Conservation (phyloP, 2,113 vertebrate genomes). For the Myodes glareolus region DNA sequence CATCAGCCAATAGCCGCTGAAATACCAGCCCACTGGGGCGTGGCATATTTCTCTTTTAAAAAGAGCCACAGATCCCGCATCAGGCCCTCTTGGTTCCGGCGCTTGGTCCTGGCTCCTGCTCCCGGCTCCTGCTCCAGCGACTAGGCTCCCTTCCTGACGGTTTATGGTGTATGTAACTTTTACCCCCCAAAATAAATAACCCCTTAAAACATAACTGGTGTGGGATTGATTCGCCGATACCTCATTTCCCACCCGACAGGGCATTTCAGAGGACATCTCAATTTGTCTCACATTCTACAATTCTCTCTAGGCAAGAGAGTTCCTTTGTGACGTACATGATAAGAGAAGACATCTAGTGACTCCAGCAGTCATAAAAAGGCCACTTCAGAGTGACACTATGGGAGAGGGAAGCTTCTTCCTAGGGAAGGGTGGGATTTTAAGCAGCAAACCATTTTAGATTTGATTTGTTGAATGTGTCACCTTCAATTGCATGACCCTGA, state of each 20-base stretch:
- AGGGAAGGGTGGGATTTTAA: background rate
- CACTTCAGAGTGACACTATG: background rate
- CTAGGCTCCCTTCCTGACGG: too few species aligned
- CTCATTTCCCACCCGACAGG: fast-evolving
- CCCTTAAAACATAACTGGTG: too few species aligned
- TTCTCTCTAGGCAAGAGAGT: background rate
- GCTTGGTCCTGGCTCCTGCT: too few species aligned
- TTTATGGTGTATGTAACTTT: too few species aligned
- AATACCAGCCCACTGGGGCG: too few species aligned
- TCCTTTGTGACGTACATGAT: background rate
- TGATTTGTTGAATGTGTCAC: background rate
- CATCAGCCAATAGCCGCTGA: too few species aligned
- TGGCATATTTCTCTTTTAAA: too few species aligned
- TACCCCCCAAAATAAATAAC: too few species aligned
- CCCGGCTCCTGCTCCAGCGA: too few species aligned
- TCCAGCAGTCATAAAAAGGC: background rate
- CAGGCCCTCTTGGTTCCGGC: too few species aligned
- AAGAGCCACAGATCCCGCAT: too few species aligned
- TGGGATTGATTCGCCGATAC: too few species aligned
- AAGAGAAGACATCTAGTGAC: background rate
- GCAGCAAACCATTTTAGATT: constrained; percentile 47
- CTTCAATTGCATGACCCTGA: constrained; percentile 28
- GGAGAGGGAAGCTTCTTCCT: background rate
- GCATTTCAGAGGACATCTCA: background rate
- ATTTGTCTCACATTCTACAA: background rate